Evolutionary conservation across 2,888 invertebrate species (phyloP), one percentile per base, ranked within the genome.

Genomic region (Myopa testacea): DNA sequence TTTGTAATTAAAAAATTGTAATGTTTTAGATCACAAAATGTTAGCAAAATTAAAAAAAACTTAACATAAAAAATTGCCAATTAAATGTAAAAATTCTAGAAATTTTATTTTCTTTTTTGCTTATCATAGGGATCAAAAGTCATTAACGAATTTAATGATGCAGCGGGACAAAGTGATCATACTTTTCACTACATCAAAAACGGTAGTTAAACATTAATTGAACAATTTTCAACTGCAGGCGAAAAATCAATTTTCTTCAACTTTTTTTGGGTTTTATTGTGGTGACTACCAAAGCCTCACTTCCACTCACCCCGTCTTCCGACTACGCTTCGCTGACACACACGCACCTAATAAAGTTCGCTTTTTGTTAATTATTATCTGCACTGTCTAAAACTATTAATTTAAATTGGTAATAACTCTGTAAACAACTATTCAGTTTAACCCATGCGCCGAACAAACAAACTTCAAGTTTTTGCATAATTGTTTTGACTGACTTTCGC

Each of bases 211-310:
- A 26, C 26, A 26, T 26, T 26, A 26, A 26, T 26, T 26, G 26
- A 26, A n/a, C 8, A 12, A 19, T n/a, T 52, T 52, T 50, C 50
- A 12, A 14, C 50, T 14, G 50, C 8, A 50, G 34, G 67, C 67
- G 75, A 52, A 75, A 75, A 75, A 75, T 75, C 75, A 75, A 75
- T 75, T 75, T 65, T 68, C 34, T 34, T 40, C 71, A 16, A 40
- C n/a, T 62, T 16, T 26, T 26, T 26, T 19, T 62, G 10, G 10
- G 62, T 65, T 65, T 14, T 63, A 50, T 73, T 63, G 50, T 50
- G 73, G 63, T 75, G 38, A 52, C n/a, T 16, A 37, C 34, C 38
- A 8, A 19, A 6, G n/a, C 3, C 62, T 63, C 10, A 3, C 4
- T 70, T 68, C 45, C 45, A 68, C 68, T 68, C 45, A 68, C 68